Percentiles rank a stretch among this genome's conserved stretches.
phyloP scores from a whole-genome alignment of 2,888 invertebrate species.

The Eurytoma adleriae region DNA sequence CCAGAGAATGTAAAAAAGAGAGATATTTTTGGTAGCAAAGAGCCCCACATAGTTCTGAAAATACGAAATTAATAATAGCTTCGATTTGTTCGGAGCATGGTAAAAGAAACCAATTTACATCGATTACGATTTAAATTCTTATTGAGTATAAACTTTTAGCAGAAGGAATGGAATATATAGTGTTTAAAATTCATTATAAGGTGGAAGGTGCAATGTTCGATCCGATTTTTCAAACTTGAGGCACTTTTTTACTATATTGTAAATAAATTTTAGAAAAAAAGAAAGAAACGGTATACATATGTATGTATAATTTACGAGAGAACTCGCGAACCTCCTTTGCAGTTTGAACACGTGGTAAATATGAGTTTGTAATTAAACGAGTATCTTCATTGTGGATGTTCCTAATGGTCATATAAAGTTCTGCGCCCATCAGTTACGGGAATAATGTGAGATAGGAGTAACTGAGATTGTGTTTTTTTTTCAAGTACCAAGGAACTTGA shows the following conservation, averaged over 20 bases:
- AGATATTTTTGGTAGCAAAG: constrained; percentile 53
- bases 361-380: constrained; percentile 54
- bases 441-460: constrained; percentile 46
- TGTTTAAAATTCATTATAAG: constrained; percentile 11
- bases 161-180: too few relatives aligned
- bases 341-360: constrained; percentile 46
- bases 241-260: constrained; percentile 57
- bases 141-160: too few relatives aligned
- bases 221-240: constrained; percentile 49
- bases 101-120: not conserved
- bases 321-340: constrained; percentile 53
- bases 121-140: too few relatives aligned
- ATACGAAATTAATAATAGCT: constrained; percentile 38
- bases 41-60: constrained; percentile 32
- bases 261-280: constrained; percentile 51
- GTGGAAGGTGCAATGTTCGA: constrained; percentile 48
- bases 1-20: constrained; percentile 36
- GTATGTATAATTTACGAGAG: constrained; percentile 52
- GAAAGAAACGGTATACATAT: constrained; percentile 48
- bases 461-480: constrained; percentile 50
- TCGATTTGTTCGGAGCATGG: constrained; percentile 25
- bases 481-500: constrained; percentile 49
- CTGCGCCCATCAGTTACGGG: constrained; percentile 42
- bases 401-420: constrained; percentile 54
- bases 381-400: constrained; percentile 57